phyloP scores from a whole-genome alignment of 1,140 invertebrate species.

The Drosophila setifemur region DNA sequence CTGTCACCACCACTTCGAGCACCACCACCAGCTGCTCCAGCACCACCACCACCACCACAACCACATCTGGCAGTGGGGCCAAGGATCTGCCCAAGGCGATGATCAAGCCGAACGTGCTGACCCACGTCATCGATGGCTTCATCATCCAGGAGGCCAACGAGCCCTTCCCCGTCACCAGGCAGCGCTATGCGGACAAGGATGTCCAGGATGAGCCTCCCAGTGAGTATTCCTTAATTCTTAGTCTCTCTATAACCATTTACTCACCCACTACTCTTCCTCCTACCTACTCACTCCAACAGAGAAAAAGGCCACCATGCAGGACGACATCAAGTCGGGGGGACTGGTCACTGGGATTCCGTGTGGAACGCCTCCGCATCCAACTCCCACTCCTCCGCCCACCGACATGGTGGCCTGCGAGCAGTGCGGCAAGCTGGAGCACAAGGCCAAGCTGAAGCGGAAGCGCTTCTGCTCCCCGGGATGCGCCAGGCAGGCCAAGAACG shows the following conservation, averaged over 20 bases:
- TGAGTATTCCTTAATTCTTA: constrained; percentile 35
- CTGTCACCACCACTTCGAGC: constrained; percentile 6
- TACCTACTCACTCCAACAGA: constrained; percentile 46
- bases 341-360: neutral
- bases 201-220: constrained; percentile 88
- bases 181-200: constrained; percentile 83
- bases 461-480: constrained; percentile 87
- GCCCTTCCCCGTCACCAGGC: constrained; percentile 92
- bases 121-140: constrained; percentile 98
- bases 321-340: constrained; percentile 48
- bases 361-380: too few relatives aligned
- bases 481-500: constrained; percentile 59
- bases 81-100: constrained; percentile 93
- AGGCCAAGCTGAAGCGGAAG: constrained; percentile 89
- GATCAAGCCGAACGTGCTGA: constrained; percentile 97
- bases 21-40: constrained; percentile 5
- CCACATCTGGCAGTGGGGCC: constrained; percentile 83
- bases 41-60: constrained; percentile 12
- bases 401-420: constrained; percentile 89
- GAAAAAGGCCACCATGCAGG: constrained; percentile 82
- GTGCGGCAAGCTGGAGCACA: constrained; percentile 89
- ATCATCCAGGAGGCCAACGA: constrained; percentile 96
- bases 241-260: neutral
- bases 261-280: neutral
- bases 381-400: constrained; percentile 4